Base-by-base conservation (phyloP, 2,888 invertebrate genomes). In the Microchrysa polita region DNA sequence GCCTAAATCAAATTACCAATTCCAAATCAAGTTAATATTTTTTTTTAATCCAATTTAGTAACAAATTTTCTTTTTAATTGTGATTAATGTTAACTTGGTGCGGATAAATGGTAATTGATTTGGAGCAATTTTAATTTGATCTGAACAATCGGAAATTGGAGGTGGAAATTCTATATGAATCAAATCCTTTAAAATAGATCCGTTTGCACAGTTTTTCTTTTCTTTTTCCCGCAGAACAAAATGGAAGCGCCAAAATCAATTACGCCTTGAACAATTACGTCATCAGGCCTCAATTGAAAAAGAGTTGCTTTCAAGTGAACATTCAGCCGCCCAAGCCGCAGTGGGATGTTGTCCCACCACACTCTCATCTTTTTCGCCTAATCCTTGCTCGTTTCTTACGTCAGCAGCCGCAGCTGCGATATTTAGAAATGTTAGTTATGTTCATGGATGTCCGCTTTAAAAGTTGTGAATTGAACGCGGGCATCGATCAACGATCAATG, bases 191-290 rank as follows among this genome's bases (percentile, higher is more conserved):
- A n/a, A n/a, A n/a, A n/a, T n/a, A n/a, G n/a, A n/a, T n/a, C n/a
- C n/a, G n/a, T n/a, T n/a, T n/a, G n/a, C n/a, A n/a, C n/a, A n/a
- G n/a, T n/a, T n/a, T n/a, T n/a, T n/a, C 7, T 34, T 7, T 34
- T 34, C 27, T 34, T 5, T 34, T 34, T 34, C 27, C 27, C 80
- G n/a, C n/a, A 94, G 94, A 83, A 94, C 94, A 73, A 94, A 94
- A 86, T 94, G 94, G 94, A 94, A 94, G 85, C 89, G 94, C 0
- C 94, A 94, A 82, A 96, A 95, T 83, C 96, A 96, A 80, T 86
- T 95, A 60, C 89, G 95, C 0, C 81, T 95, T 73, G 95, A 95
- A 81, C 95, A 95, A 81, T 84, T 95, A 7, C 90, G 95, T 0
- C 94, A 95, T 81, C 94, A 95, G 81, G 93, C 94, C 27, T 90